Conservation (phyloP, 2,888 invertebrate species). For the Stenchaetothrips biformis region DNA sequence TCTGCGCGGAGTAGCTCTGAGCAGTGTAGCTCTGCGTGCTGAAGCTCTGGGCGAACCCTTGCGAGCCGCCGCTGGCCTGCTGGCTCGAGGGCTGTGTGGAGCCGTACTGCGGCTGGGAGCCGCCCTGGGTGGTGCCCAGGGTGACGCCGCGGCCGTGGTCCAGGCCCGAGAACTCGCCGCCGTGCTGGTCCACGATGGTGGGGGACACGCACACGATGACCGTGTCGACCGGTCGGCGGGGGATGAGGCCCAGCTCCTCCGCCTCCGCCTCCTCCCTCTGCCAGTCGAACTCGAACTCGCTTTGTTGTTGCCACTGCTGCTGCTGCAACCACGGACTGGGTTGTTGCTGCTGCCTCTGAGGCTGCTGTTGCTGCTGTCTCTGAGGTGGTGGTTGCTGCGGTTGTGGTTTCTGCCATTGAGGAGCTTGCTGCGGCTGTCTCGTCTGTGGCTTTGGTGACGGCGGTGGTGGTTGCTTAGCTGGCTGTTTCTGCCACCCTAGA, state of each 20-base stretch:
- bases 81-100: too few relatives aligned
- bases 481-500: background rate
- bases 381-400: background rate
- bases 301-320: background rate
- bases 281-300: background rate
- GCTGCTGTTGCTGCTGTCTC: background rate
- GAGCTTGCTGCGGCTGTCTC: background rate
- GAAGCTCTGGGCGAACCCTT: too few relatives aligned
- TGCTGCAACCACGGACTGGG: background rate
- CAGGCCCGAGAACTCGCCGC: background rate
- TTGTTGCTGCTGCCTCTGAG: background rate
- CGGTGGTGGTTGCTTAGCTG: background rate
- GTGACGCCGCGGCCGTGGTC: background rate
- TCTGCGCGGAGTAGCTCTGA: too few relatives aligned
- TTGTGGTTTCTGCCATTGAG: background rate
- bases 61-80: too few relatives aligned
- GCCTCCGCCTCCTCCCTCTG: slow-evolving; percentile 9
- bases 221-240: background rate
- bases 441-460: background rate
- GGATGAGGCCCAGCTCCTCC: background rate
- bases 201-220: background rate
- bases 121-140: background rate
- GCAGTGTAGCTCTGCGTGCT: too few relatives aligned
- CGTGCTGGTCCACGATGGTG: background rate
- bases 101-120: too few relatives aligned